These are phyloP conservation scores for Crocodylus rhombifer DNA, from an alignment of 2,797 vertebrate species.

Conservation along the genomic window DNA sequence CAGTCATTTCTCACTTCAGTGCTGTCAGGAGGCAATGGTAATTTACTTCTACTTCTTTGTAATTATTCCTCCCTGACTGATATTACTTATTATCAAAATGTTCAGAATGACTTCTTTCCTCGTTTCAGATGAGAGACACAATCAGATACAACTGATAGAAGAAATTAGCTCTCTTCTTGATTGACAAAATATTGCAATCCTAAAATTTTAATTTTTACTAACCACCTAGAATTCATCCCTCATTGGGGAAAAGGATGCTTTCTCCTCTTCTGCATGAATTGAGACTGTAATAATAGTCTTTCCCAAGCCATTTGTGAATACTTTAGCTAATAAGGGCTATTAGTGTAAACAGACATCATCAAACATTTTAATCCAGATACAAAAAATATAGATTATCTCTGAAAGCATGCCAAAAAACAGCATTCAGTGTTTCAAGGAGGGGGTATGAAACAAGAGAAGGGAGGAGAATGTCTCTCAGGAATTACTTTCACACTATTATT, in stretches of 20 bases:
- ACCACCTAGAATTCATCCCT: slow-evolving; percentile 31
- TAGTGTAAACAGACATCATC: neutral
- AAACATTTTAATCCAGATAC: neutral
- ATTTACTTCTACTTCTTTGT: slow-evolving; percentile 64
- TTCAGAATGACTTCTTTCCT: slow-evolving; percentile 63
- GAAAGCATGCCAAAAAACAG: neutral
- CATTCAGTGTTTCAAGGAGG: neutral
- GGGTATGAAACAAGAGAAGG: neutral
- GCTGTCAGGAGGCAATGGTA: slow-evolving; percentile 66
- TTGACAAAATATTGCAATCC: slow-evolving; percentile 53
- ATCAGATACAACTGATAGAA: slow-evolving; percentile 62
- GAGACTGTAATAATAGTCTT: neutral
- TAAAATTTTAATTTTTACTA: slow-evolving; percentile 50
- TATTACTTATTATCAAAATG: slow-evolving; percentile 67
- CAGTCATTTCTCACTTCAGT: slow-evolving; percentile 75
- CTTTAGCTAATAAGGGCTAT: neutral
- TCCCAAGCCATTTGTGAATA: neutral
- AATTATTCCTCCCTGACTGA: slow-evolving; percentile 74
- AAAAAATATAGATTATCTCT: neutral
- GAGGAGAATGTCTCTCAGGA: neutral
- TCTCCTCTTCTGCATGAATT: slow-evolving; percentile 35
- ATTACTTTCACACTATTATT: neutral
- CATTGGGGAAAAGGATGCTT: neutral
- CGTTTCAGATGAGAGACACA: slow-evolving; percentile 65
- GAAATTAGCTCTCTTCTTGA: slow-evolving; percentile 65